These are phyloP conservation scores for Neoascia interrupta DNA, from an alignment of 2,888 invertebrate species.

Conservation along the genomic window DNA sequence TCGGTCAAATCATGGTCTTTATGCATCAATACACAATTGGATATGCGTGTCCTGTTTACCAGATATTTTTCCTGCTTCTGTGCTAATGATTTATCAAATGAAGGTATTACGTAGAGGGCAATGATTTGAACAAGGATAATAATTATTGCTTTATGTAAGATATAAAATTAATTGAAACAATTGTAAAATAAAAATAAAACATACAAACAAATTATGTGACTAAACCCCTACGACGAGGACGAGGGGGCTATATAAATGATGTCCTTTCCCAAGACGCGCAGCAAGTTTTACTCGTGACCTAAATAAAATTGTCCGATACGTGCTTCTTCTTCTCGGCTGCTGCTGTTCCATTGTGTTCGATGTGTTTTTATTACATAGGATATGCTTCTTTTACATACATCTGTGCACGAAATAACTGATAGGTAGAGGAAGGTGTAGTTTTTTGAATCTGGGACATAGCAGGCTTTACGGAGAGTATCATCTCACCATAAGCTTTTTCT, in stretches of 20 bases:
- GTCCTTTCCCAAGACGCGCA: conserved; percentile 63
- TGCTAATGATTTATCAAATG: not conserved
- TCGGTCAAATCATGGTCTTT: conserved; percentile 38
- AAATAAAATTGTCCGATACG: conserved; percentile 66
- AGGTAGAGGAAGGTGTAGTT: conserved; percentile 58
- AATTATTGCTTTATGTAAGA: too few species aligned
- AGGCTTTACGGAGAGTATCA: conserved; percentile 45
- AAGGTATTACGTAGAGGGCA: not conserved
- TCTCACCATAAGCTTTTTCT: conserved; percentile 23
- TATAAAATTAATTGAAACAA: too few species aligned
- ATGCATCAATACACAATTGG: not conserved
- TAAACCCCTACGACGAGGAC: too few species aligned
- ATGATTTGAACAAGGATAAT: too few species aligned
- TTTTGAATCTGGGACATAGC: conserved; percentile 62
- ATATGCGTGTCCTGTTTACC: conserved; percentile 12
- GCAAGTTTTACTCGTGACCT: conserved; percentile 68
- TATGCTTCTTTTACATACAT: conserved; percentile 37
- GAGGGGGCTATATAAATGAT: conserved; percentile 21
- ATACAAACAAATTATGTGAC: too few species aligned
- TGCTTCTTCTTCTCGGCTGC: conserved; percentile 49
- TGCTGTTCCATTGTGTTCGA: conserved; percentile 42
- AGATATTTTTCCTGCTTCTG: not conserved
- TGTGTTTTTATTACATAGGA: conserved; percentile 54
- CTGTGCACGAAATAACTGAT: conserved; percentile 38
- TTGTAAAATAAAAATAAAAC: too few species aligned